Conservation (phyloP, 2,797 vertebrate species). For the Cryptoprocta ferox region DNA sequence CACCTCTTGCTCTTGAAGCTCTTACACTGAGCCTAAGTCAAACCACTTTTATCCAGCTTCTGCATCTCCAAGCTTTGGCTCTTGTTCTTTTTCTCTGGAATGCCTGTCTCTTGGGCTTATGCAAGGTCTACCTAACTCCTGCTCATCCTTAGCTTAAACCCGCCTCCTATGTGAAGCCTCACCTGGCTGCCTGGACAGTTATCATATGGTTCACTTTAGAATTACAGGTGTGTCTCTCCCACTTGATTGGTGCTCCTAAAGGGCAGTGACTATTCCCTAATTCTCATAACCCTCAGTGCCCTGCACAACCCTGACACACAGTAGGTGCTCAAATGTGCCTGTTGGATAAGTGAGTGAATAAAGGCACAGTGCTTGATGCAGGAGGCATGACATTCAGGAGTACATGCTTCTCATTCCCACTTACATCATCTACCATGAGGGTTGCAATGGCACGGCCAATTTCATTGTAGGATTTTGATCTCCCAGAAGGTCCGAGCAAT, state of each 20-base stretch:
- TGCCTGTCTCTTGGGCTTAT: not conserved
- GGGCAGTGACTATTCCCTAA: not conserved
- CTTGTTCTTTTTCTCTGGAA: not conserved
- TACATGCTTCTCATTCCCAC: conserved; percentile 27
- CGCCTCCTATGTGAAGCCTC: not conserved
- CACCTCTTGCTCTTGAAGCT: not conserved
- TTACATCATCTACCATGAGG: conserved; percentile 91
- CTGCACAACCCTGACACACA: not conserved
- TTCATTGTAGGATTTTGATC: conserved; percentile 90
- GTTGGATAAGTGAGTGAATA: not conserved
- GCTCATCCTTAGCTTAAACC: not conserved
- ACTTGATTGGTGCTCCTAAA: not conserved
- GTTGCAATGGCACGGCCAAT: conserved; percentile 90
- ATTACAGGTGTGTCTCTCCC: not conserved
- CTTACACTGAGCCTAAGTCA: not conserved
- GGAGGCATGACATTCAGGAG: not conserved
- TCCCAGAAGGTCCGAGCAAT: conserved; percentile 87
- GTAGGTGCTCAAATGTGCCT: not conserved
- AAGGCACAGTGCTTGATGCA: not conserved
- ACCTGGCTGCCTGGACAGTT: not conserved
- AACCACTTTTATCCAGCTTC: not conserved
- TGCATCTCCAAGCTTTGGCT: not conserved
- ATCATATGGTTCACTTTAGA: not conserved
- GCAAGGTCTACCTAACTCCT: not conserved
- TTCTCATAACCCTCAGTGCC: not conserved